phyloP scores from a whole-genome alignment of 2,113 vertebrate genomes.

The Neodon shergylaensis region DNA sequence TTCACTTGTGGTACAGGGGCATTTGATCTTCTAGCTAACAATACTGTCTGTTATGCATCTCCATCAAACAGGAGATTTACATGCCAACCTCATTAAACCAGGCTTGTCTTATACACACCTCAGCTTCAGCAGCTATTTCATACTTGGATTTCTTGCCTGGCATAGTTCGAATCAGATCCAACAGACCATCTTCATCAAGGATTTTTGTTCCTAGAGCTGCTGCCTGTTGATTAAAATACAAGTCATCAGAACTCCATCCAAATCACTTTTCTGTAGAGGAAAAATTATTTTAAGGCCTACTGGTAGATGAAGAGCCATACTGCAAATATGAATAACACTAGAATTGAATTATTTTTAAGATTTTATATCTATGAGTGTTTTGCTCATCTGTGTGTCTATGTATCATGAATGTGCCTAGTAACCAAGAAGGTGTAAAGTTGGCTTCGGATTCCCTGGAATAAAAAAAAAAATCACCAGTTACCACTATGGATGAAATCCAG shows the following conservation, averaged over 20 bases:
- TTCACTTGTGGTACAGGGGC: neutral
- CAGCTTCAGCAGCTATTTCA: constrained; percentile 92
- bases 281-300: neutral
- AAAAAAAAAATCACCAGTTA: neutral
- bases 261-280: constrained; percentile 9
- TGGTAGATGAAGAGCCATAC: constrained; percentile 30
- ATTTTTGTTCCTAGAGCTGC: constrained; percentile 93
- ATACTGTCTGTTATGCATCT: neutral
- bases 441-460: neutral
- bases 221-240: constrained; percentile 87
- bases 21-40: neutral
- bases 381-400: neutral
- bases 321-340: constrained; percentile 10
- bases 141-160: constrained; percentile 98
- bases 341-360: neutral
- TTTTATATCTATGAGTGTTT: neutral
- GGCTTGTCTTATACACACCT: constrained; percentile 86
- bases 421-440: neutral
- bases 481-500: neutral
- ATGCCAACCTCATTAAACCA: neutral
- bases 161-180: constrained; percentile 94
- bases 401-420: neutral
- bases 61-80: neutral
- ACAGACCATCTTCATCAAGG: constrained; percentile 94
- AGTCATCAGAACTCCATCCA: neutral